These are phyloP conservation scores for Aurelia coerulea DNA, from an alignment of 30 jellyfish, hydroid and myxozoan species.

Conservation along the genomic window DNA sequence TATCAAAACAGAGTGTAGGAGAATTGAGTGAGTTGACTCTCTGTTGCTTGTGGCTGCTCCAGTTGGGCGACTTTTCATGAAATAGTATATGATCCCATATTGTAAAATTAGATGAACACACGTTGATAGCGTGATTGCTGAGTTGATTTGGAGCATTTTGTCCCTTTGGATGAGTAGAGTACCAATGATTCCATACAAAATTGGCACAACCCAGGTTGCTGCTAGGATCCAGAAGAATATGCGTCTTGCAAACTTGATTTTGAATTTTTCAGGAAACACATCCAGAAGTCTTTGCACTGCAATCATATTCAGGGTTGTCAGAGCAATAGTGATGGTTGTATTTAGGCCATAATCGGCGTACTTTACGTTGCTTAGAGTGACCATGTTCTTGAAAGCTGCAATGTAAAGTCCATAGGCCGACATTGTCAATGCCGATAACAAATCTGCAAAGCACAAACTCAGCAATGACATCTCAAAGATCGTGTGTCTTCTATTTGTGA, in stretches of 20 bases:
- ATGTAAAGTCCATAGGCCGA: not conserved
- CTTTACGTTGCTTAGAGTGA: not conserved
- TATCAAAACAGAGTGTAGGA: not conserved
- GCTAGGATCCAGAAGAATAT: not conserved
- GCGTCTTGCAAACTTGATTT: not conserved
- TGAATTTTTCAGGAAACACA: not conserved
- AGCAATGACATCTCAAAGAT: not conserved
- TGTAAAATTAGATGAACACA: not conserved
- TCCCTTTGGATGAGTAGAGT: not conserved
- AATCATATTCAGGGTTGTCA: not conserved
- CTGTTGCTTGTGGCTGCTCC: not conserved
- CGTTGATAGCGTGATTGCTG: not conserved
- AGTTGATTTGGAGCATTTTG: not conserved
- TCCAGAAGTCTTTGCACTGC: constrained; percentile 1
- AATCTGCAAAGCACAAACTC: constrained; percentile 9
- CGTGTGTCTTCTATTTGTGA: not conserved
- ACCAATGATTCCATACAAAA: not conserved
- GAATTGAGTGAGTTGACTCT: not conserved
- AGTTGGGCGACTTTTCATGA: not conserved
- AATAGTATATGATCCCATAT: not conserved
- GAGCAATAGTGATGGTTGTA: not conserved
- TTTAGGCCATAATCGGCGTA: not conserved
- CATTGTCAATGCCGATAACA: not conserved
- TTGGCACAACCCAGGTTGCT: not conserved
- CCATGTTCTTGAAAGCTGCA: not conserved